Evolutionary conservation across 2,797 vertebrate genomes (phyloP).

Genomic region (Cossypha heuglini): DNA sequence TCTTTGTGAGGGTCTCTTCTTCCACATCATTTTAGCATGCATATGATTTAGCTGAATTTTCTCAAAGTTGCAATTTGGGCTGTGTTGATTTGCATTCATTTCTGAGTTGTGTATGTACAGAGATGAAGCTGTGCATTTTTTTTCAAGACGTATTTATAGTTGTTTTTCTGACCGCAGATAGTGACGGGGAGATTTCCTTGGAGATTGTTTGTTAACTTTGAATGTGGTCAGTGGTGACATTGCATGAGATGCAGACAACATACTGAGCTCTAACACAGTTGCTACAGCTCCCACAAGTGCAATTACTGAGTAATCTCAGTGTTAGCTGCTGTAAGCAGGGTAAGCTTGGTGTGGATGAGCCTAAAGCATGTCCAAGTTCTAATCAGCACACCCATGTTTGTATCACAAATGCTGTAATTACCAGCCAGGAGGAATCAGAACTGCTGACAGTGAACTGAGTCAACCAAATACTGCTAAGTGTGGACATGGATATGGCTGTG

Average conservation of each 20-base stretch:
- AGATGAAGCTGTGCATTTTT: background rate
- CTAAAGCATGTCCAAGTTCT: fast-evolving
- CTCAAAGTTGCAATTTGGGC: background rate
- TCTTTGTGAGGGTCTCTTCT: background rate
- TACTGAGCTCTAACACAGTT: background rate
- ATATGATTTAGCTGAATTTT: background rate
- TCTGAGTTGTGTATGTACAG: background rate
- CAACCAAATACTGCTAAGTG: background rate
- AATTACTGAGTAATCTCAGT: background rate
- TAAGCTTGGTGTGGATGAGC: background rate
- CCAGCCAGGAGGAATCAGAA: background rate
- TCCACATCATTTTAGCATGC: background rate
- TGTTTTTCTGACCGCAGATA: background rate
- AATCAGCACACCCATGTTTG: background rate
- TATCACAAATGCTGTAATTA: background rate
- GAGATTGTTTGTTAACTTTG: background rate
- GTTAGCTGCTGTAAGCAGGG: background rate
- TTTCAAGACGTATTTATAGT: background rate
- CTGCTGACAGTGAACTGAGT: background rate
- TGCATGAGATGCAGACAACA: background rate
- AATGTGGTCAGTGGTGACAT: background rate
- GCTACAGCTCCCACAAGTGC: background rate
- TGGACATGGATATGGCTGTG: background rate
- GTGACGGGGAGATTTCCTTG: background rate
- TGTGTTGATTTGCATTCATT: background rate